phyloP scores from a whole-genome alignment of 2,113 vertebrate genomes.

The Grallaria varia region DNA sequence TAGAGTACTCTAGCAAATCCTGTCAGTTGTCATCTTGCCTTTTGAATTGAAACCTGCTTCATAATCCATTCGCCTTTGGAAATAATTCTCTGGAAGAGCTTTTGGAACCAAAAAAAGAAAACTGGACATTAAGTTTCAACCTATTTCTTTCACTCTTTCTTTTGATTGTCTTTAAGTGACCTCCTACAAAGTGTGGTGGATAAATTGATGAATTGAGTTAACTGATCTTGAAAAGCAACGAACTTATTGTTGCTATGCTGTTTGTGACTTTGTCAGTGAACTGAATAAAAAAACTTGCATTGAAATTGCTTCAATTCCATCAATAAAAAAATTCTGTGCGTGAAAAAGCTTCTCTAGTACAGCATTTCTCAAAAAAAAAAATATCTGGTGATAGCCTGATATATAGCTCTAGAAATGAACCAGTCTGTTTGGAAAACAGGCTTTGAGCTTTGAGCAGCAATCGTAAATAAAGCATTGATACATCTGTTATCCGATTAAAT shows the following conservation, averaged over 20 bases:
- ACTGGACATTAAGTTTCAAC: no score
- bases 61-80: not conserved
- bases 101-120: not conserved
- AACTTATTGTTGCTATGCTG: not conserved
- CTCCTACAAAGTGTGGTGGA: not conserved
- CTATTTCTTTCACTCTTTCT: not conserved
- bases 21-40: not conserved
- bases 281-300: rapidly evolving
- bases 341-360: not conserved
- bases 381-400: not conserved
- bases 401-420: not conserved
- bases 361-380: not conserved
- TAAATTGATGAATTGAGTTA: not conserved
- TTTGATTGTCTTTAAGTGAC: not conserved
- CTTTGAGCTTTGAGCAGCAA: not conserved
- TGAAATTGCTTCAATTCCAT: not conserved
- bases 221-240: not conserved
- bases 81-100: not conserved
- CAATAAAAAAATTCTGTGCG: not conserved
- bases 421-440: not conserved
- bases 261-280: not conserved
- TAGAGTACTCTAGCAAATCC: not conserved
- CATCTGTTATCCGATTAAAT: not conserved
- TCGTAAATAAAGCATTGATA: not conserved
- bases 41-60: not conserved